phyloP scores from a whole-genome alignment of 2,113 vertebrate genomes.

The Gyps fulvus region DNA sequence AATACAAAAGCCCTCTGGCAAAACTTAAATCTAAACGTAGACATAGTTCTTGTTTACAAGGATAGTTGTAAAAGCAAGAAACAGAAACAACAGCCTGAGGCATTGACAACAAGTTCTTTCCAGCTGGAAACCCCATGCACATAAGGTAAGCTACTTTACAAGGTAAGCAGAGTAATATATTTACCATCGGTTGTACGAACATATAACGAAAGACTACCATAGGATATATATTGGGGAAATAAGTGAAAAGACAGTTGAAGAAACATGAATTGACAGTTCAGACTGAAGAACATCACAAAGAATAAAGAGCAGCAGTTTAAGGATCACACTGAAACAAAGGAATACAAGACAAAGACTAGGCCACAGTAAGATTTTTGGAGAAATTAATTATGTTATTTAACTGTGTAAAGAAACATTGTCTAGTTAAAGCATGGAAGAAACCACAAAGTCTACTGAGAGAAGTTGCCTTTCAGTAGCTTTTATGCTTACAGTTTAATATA shows the following conservation, averaged over 20 bases:
- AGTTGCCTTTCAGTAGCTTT: background rate
- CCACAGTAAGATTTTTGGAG: background rate
- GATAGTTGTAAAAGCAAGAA: background rate
- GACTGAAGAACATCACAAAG: background rate
- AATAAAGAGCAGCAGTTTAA: background rate
- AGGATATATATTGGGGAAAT: background rate
- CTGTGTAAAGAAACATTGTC: background rate
- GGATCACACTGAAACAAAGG: background rate
- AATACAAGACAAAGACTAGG: background rate
- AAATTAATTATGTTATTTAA: background rate
- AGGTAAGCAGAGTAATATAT: background rate
- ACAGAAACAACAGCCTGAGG: constrained; percentile 37
- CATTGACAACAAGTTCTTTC: background rate
- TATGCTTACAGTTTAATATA: background rate
- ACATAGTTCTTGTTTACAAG: background rate
- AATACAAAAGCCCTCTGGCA: background rate
- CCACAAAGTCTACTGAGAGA: background rate
- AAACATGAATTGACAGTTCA: background rate
- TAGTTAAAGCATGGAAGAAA: constrained; percentile 10
- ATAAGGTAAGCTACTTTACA: background rate
- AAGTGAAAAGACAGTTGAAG: background rate
- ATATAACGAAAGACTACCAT: background rate
- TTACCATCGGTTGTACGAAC: background rate
- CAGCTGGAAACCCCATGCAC: background rate
- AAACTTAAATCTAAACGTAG: background rate